Conservation (phyloP, 2,888 invertebrate genomes). For the Ecliptopera silaceata region DNA sequence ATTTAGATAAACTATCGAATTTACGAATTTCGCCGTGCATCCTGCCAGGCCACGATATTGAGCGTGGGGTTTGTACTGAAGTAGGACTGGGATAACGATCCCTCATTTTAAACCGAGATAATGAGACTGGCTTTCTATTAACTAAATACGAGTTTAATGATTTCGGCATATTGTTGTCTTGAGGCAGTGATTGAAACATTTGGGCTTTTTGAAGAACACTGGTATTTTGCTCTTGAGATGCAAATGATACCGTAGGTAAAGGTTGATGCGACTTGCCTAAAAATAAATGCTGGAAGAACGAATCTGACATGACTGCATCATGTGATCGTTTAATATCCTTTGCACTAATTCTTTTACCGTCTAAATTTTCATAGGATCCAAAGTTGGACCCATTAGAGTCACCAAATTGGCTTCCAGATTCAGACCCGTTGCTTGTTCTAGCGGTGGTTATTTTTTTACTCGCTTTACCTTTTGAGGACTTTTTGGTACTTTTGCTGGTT, state of each 20-base stretch:
- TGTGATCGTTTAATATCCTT: slow-evolving; percentile 83
- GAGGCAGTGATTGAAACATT: slow-evolving; percentile 84
- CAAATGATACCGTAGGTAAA: slow-evolving; percentile 44
- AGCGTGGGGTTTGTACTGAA: slow-evolving; percentile 82
- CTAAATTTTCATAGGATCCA: slow-evolving; percentile 55
- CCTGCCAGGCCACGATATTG: slow-evolving; percentile 84
- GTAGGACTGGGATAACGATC: slow-evolving; percentile 81
- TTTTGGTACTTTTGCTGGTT: slow-evolving; percentile 50
- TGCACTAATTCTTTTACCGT: slow-evolving; percentile 45
- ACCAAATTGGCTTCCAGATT: slow-evolving; percentile 64
- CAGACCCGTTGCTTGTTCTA: slow-evolving; percentile 51
- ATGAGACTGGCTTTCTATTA: slow-evolving; percentile 87
- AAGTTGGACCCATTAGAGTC: slow-evolving; percentile 65
- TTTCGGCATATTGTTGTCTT: slow-evolving; percentile 78
- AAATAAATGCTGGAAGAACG: slow-evolving; percentile 89
- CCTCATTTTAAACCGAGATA: slow-evolving; percentile 87
- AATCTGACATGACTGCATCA: slow-evolving; percentile 83
- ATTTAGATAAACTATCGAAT: slow-evolving; percentile 73
- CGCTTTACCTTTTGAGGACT: slow-evolving; percentile 48
- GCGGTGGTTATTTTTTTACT: slow-evolving; percentile 42
- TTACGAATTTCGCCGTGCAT: slow-evolving; percentile 76
- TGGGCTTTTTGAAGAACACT: slow-evolving; percentile 87
- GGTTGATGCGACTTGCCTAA: slow-evolving; percentile 71
- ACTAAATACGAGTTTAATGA: slow-evolving; percentile 86
- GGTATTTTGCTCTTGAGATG: slow-evolving; percentile 69